Percentiles rank a stretch among this genome's conserved stretches.
Conservation (phyloP, 2,888 invertebrate species). For the Nomada goodeniana region DNA sequence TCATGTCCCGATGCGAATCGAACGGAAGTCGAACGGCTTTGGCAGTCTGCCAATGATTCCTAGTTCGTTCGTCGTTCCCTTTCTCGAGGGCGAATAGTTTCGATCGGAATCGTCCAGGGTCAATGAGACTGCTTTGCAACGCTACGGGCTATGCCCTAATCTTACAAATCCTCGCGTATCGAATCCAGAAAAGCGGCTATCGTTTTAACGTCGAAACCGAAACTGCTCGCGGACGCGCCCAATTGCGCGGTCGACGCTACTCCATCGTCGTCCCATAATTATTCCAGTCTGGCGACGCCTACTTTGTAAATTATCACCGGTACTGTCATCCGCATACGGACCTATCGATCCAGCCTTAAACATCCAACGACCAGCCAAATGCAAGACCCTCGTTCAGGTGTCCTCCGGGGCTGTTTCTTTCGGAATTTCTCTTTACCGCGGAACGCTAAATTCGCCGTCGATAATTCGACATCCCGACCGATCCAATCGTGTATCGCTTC, state of each 20-base stretch:
- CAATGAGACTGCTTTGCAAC: neutral
- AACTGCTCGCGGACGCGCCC: constrained; percentile 30
- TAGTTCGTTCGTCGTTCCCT: neutral
- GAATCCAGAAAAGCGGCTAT: neutral
- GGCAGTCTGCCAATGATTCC: constrained; percentile 54
- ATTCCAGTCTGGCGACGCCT: constrained; percentile 55
- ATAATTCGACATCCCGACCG: too few relatives aligned
- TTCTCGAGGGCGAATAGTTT: too few relatives aligned
- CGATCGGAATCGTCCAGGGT: too few relatives aligned
- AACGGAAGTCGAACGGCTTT: constrained; percentile 15
- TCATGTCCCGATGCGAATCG: constrained; percentile 37
- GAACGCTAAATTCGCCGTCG: neutral
- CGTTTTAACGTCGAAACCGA: neutral
- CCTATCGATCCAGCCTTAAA: constrained; percentile 52
- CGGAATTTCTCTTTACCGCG: neutral
- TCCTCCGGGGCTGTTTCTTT: too few relatives aligned
- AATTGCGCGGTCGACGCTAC: constrained; percentile 26
- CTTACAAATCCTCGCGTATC: too few relatives aligned
- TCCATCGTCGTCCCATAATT: constrained; percentile 50
- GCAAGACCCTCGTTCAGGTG: too few relatives aligned
- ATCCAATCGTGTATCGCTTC: too few relatives aligned
- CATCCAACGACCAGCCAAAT: constrained; percentile 26
- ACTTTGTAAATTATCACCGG: constrained; percentile 60
- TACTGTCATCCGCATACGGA: constrained; percentile 46
- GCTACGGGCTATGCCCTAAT: too few relatives aligned